These are phyloP conservation scores for Punctoribates punctum DNA, from an alignment of 2,888 invertebrate species.

Conservation along the genomic window DNA sequence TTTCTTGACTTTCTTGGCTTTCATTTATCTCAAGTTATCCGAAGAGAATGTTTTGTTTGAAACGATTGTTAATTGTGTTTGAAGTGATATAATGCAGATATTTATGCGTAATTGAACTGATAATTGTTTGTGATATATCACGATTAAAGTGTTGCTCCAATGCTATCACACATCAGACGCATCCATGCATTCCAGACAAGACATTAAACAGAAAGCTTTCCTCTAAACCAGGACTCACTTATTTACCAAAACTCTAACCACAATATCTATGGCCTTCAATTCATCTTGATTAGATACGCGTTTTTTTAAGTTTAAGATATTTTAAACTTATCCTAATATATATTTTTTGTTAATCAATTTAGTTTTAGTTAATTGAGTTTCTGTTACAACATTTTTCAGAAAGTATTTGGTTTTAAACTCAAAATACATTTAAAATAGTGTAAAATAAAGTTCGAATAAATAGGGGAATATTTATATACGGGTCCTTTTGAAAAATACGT, in stretches of 20 bases:
- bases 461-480: background rate
- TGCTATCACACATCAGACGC: background rate
- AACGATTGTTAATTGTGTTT: background rate
- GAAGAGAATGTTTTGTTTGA: background rate
- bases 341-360: no score
- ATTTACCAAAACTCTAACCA: no score
- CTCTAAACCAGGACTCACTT: no score
- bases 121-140: slow-evolving; percentile 18
- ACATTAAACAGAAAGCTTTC: slow-evolving; percentile 2
- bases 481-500: background rate
- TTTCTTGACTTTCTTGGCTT: no score
- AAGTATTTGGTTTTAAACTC: no score
- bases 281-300: no score
- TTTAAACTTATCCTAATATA: no score
- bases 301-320: no score
- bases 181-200: background rate
- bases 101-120: background rate
- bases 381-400: no score
- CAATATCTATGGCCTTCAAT: no score
- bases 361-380: no score
- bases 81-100: slow-evolving; percentile 18
- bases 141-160: slow-evolving; percentile 1
- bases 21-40: background rate
- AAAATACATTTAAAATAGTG: background rate
- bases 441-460: background rate